phyloP scores from a whole-genome alignment of 2,113 vertebrate species.

The Cairina moschata region DNA sequence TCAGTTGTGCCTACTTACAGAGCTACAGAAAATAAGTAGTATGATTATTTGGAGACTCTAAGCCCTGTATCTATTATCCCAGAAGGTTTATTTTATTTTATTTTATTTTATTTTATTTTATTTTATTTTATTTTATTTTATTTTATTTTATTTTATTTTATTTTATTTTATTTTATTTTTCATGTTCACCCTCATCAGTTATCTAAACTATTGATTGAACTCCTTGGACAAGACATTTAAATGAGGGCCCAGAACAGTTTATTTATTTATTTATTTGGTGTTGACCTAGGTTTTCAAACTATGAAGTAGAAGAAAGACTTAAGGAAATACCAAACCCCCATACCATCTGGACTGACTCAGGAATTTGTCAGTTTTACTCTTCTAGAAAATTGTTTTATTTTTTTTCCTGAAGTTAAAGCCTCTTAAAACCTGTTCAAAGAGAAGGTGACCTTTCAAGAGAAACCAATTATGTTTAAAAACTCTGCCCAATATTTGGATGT shows the following conservation, averaged over 20 bases:
- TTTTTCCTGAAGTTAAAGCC: not conserved
- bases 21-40: not conserved
- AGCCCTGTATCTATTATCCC: not conserved
- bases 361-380: not conserved
- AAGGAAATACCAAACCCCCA: slow-evolving; percentile 28
- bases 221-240: not conserved
- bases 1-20: not conserved
- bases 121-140: not conserved
- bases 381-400: not conserved
- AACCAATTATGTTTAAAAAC: not conserved
- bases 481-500: not conserved
- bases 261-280: not conserved
- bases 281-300: slow-evolving; percentile 11
- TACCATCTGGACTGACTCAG: slow-evolving; percentile 18
- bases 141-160: not conserved
- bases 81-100: not conserved
- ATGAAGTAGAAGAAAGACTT: not conserved
- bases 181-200: not conserved
- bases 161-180: not conserved
- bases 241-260: not conserved
- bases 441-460: slow-evolving; percentile 1
- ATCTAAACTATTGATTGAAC: not conserved
- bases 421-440: not conserved
- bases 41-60: not conserved
- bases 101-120: not conserved